These are phyloP conservation scores for Masnerella sp. DNA, from an alignment of 2,888 invertebrate species.

Conservation along the genomic window DNA sequence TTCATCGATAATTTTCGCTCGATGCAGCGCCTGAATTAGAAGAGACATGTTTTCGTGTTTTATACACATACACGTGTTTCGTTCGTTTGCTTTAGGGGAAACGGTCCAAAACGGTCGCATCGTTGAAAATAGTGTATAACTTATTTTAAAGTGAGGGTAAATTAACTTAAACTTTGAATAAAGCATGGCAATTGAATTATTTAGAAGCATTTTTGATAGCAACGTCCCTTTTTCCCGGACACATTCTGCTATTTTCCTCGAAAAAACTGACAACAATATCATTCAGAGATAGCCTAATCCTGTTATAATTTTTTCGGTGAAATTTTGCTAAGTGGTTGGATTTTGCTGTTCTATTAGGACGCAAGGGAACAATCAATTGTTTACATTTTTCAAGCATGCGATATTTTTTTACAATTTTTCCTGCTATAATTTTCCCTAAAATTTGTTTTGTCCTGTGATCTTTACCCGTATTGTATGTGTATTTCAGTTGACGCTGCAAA, in stretches of 20 bases:
- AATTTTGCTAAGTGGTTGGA: conserved; percentile 1
- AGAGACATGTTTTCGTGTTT: conserved; percentile 35
- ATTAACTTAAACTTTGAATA: conserved; percentile 12
- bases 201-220: conserved; percentile 41
- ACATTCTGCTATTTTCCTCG: conserved; percentile 43
- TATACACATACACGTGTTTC: conserved; percentile 43
- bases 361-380: conserved; percentile 7
- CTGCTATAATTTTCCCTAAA: not conserved
- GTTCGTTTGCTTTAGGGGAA: conserved; percentile 15
- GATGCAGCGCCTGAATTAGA: conserved; percentile 28
- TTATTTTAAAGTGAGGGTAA: conserved; percentile 4
- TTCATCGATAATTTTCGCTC: conserved; percentile 7
- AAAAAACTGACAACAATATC: conserved; percentile 22
- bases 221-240: conserved; percentile 38
- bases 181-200: conserved; percentile 27
- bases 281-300: conserved; percentile 11
- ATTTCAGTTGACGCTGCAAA: not conserved
- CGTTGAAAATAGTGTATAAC: conserved; percentile 22
- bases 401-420: conserved; percentile 17
- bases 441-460: conserved; percentile 5
- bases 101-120: conserved; percentile 44
- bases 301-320: not conserved
- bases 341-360: conserved; percentile 14
- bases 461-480: conserved; percentile 4
- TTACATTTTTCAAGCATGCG: conserved; percentile 9